Evolutionary conservation across 23 tunicate genomes (phyloP).

Genomic region (Trididemnum clinides): DNA sequence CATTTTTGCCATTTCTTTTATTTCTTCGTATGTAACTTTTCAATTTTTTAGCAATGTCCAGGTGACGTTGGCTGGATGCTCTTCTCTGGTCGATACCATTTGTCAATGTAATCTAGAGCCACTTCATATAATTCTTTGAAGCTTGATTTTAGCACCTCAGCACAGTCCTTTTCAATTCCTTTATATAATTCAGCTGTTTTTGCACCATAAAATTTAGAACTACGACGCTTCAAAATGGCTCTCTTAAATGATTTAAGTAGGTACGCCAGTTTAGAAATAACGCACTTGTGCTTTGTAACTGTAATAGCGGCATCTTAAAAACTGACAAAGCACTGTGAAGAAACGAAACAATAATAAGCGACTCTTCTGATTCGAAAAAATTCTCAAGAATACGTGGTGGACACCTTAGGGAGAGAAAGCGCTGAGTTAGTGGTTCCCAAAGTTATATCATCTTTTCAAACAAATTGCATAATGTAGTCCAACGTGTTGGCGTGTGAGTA

Average conservation of each 20-base stretch:
- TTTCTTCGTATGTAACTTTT: conserved; percentile 15
- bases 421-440: conserved; percentile 28
- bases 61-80: conserved; percentile 45
- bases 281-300: conserved; percentile 20
- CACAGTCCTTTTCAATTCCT: conserved; percentile 37
- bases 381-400: conserved; percentile 29
- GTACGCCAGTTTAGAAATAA: conserved; percentile 38
- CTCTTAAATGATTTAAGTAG: conserved; percentile 13
- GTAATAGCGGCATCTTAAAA: not conserved
- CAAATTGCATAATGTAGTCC: too few relatives aligned
- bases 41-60: conserved; percentile 39
- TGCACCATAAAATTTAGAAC: conserved; percentile 44
- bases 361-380: conserved; percentile 44
- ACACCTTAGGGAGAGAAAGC: not conserved
- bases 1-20: conserved; percentile 31
- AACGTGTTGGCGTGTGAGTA: too few relatives aligned
- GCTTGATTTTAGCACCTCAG: conserved; percentile 50
- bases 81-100: conserved; percentile 56
- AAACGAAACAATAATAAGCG: conserved; percentile 9
- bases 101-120: conserved; percentile 22
- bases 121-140: conserved; percentile 9
- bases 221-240: conserved; percentile 16
- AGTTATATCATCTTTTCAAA: conserved; percentile 20
- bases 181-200: conserved; percentile 46
- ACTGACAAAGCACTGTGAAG: conserved; percentile 15